Evolutionary conservation across 2,888 invertebrate species (phyloP).

Genomic region (Caenorhabditis panamensis): DNA sequence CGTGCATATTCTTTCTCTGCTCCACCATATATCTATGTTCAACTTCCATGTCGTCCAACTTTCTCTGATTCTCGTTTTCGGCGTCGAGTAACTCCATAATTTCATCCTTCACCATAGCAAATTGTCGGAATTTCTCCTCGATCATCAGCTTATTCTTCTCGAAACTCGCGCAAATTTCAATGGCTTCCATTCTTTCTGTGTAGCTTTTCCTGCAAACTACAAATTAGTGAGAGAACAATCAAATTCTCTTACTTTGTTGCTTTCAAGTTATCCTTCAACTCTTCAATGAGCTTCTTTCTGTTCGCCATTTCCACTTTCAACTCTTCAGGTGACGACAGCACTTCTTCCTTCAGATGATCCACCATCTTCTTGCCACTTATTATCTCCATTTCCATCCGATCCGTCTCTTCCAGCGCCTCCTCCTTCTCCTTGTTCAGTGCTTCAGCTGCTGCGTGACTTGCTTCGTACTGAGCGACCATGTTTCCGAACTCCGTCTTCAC

Average conservation of each 20-base stretch:
- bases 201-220: not conserved
- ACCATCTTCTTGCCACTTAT: conserved; percentile 33
- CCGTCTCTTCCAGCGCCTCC: conserved; percentile 11
- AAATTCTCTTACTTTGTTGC: conserved; percentile 11
- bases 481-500: conserved; percentile 19
- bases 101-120: conserved; percentile 8
- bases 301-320: conserved; percentile 31
- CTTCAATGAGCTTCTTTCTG: conserved; percentile 44
- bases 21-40: conserved; percentile 14
- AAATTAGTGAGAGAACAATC: no score
- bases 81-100: conserved; percentile 25
- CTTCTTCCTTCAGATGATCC: conserved; percentile 41
- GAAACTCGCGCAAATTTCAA: conserved; percentile 29
- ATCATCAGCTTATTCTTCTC: conserved; percentile 29
- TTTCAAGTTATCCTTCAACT: conserved; percentile 14
- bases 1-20: not conserved
- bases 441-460: not conserved
- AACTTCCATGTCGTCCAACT: conserved; percentile 25
- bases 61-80: conserved; percentile 14
- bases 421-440: conserved; percentile 13
- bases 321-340: conserved; percentile 35
- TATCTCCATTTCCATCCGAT: conserved; percentile 19
- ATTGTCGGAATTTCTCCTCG: conserved; percentile 7
- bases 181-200: conserved; percentile 5
- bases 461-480: conserved; percentile 25